Conservation (phyloP, 2,113 vertebrate genomes). For the Falco punctatus region DNA sequence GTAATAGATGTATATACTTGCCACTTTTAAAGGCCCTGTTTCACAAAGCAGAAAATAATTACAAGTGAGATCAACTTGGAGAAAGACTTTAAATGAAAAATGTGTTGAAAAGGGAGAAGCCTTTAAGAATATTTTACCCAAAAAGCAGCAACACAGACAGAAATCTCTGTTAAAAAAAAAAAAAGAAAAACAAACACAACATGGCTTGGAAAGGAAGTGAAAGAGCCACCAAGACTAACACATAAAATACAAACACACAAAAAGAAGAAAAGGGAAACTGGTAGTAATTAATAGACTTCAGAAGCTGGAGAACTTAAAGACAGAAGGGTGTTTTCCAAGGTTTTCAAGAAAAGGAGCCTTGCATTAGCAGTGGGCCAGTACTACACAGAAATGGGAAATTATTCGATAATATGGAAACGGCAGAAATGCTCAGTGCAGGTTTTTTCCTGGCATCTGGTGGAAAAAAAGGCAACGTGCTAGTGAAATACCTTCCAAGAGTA, state of each 20-base stretch:
- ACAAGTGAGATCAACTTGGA: not conserved
- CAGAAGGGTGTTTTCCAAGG: not conserved
- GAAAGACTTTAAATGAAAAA: not conserved
- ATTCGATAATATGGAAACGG: not conserved
- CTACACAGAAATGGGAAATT: not conserved
- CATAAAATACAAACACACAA: not conserved
- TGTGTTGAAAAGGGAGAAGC: not conserved
- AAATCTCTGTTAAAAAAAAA: not conserved
- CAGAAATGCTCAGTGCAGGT: not conserved
- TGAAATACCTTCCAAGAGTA: not conserved
- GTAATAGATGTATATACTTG: not conserved
- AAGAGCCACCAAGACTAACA: not conserved
- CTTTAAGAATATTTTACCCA: not conserved
- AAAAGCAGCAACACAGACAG: not conserved
- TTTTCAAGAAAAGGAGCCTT: not conserved
- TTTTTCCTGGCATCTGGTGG: not conserved
- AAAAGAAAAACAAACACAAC: not conserved
- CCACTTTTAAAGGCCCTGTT: not conserved
- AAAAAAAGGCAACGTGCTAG: not conserved
- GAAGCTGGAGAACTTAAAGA: not conserved
- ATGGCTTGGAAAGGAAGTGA: not conserved
- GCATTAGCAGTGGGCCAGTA: not conserved
- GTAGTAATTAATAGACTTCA: not conserved
- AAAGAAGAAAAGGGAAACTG: constrained; percentile 3
- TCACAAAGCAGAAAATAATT: constrained; percentile 6